Conservation (phyloP, 92 coral and sea anemone genomes). For the Pocillopora meandrina region DNA sequence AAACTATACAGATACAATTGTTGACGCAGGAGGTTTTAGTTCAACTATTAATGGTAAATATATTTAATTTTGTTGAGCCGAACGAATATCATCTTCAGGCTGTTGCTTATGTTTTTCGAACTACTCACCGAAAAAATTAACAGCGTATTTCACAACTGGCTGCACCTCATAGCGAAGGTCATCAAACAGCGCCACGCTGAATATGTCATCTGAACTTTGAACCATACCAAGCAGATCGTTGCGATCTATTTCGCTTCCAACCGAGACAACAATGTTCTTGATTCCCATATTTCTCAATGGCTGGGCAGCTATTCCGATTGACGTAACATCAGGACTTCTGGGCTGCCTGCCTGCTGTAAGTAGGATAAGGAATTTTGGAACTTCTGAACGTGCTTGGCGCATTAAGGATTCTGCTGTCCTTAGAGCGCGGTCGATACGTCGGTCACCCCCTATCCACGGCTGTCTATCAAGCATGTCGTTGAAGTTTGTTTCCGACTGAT, state of each 20-base stretch:
- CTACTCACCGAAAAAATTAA: slow-evolving; percentile 28
- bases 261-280: slow-evolving; percentile 70
- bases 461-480: slow-evolving; percentile 60
- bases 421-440: slow-evolving; percentile 69
- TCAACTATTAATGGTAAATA: too few relatives aligned
- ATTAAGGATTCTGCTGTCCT: slow-evolving; percentile 48
- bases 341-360: slow-evolving; percentile 77
- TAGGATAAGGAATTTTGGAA: slow-evolving; percentile 70
- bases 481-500: slow-evolving; percentile 35
- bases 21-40: too few relatives aligned
- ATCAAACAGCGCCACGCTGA: slow-evolving; percentile 48
- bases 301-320: slow-evolving; percentile 57
- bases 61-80: neutral
- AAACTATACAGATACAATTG: too few relatives aligned
- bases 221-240: slow-evolving; percentile 61
- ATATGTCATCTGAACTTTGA: slow-evolving; percentile 57
- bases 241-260: slow-evolving; percentile 69
- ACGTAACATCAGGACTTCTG: slow-evolving; percentile 36
- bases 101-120: neutral
- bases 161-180: slow-evolving; percentile 50
- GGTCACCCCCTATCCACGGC: slow-evolving; percentile 66
- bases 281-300: slow-evolving; percentile 65
- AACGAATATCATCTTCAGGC: neutral
- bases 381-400: slow-evolving; percentile 59
- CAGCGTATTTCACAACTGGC: slow-evolving; percentile 39